Percentiles rank a stretch among this genome's conserved stretches.
Conservation (phyloP, 2,888 invertebrate species). For the Conops quadrifasciatus region DNA sequence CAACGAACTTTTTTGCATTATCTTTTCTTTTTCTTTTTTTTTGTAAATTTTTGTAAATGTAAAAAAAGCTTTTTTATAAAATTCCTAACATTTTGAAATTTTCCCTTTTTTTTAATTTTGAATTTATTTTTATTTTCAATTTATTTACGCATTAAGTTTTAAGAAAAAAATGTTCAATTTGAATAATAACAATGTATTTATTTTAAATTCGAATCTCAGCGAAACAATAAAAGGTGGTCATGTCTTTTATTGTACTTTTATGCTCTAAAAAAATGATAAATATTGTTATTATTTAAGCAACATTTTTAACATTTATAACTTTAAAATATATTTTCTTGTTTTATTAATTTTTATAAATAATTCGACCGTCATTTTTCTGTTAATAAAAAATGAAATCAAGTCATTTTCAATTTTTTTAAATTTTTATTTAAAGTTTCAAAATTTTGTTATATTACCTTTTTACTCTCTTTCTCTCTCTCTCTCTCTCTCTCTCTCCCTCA, state of each 20-base stretch:
- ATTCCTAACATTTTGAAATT: too few relatives aligned
- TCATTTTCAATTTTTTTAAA: too few relatives aligned
- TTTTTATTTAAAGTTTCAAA: slow-evolving; percentile 3
- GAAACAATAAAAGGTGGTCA: background rate
- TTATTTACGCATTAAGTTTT: background rate
- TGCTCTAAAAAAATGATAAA: too few relatives aligned
- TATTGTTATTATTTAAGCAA: background rate
- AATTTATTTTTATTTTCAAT: background rate
- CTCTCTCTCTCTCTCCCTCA: background rate
- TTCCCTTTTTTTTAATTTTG: background rate
- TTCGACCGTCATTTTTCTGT: background rate
- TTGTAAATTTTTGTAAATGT: too few relatives aligned
- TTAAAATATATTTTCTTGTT: background rate
- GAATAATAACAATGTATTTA: background rate
- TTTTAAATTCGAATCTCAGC: background rate
- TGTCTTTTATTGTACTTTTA: background rate
- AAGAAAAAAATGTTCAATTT: background rate
- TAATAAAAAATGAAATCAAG: background rate
- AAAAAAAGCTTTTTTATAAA: too few relatives aligned
- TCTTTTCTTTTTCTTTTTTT: background rate
- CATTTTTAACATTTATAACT: background rate
- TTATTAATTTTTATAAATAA: background rate
- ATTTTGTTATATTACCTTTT: background rate
- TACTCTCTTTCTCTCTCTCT: background rate
- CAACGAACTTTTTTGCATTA: background rate